Evolutionary conservation across 2,797 vertebrate genomes (phyloP).

Genomic region (Acridotheres tristis): DNA sequence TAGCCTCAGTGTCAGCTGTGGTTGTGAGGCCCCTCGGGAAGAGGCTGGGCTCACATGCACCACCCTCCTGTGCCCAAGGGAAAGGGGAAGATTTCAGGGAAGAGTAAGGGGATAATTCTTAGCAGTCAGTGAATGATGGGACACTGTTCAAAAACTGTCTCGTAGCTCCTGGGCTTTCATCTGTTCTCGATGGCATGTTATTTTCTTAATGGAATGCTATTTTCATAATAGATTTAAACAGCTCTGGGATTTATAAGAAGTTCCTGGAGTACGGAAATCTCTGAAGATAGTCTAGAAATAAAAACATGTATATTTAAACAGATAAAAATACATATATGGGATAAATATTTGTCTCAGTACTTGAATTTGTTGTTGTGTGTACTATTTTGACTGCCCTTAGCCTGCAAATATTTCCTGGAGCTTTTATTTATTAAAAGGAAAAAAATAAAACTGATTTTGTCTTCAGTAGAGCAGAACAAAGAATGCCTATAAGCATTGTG

Average conservation of each 20-base stretch:
- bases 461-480: not conserved
- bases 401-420: not conserved
- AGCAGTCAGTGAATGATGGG: not conserved
- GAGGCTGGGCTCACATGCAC: not conserved
- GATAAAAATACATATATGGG: not conserved
- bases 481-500: not conserved
- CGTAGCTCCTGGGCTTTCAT: not conserved
- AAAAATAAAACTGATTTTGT: not conserved
- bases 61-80: not conserved
- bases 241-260: not conserved
- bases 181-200: not conserved
- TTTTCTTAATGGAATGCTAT: slow-evolving; percentile 36
- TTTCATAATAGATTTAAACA: slow-evolving; percentile 25
- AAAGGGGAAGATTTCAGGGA: not conserved
- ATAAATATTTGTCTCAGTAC: not conserved
- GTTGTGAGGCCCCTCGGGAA: not conserved
- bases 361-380: not conserved
- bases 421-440: not conserved
- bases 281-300: not conserved
- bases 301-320: not conserved
- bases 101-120: not conserved
- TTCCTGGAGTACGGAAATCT: not conserved
- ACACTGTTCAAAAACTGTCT: not conserved
- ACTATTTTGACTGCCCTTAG: not conserved
- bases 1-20: accelerated